Base-by-base conservation (phyloP, 2,797 vertebrate species). In the Alauda arvensis region DNA sequence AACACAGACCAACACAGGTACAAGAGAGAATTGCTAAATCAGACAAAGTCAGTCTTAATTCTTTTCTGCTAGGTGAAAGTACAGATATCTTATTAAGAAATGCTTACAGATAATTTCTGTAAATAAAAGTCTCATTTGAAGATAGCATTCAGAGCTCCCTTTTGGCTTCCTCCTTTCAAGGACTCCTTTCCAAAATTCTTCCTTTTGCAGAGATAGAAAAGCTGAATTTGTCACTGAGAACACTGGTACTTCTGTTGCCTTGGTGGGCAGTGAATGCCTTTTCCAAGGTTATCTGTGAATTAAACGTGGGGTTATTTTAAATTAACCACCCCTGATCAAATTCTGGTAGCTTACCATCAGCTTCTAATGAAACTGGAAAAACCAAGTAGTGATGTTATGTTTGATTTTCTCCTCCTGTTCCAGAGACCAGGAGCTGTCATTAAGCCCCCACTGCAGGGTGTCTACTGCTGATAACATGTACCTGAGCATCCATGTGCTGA, bases 261-360 rank as follows among this genome's bases (percentile, higher is more conserved):
- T 34, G 31, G 5, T 16, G 6, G 43, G 51, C 39, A 62, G 24
- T 3, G 26, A 49, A 16, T 33, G 39, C 17, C 33, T 77, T 57
- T 62, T n/a, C 24, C 28, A 7, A 37, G 40, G 46, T 6, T 55
- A 9, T 9, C 24, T 48, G 33, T 60, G 57, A 46, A 12, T 26
- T 29, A 18, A 23, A 23, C 4, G 4, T 18, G 51, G 25, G 42
- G 3, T 51, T 24, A 7, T 39, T 63, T 63, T 51, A 68, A 77
- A 34, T 3, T 0, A 59, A 12, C 42, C 26, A 19, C 23, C 46
- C 12, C 12, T 67, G 12, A 9, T 26, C 0, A 0, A 55, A 26
- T 69, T 61, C 53, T 39, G 15, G 18, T 15, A 17, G 31, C 28
- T 72, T 43, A 5, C 15, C 23, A 74, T 45, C 48, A 18, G 34